A percentile compares a stretch with the other conserved stretches of the same genome.
These are phyloP conservation scores for Tapera naevia DNA, from an alignment of 2,797 vertebrate genomes.

Conservation along the genomic window DNA sequence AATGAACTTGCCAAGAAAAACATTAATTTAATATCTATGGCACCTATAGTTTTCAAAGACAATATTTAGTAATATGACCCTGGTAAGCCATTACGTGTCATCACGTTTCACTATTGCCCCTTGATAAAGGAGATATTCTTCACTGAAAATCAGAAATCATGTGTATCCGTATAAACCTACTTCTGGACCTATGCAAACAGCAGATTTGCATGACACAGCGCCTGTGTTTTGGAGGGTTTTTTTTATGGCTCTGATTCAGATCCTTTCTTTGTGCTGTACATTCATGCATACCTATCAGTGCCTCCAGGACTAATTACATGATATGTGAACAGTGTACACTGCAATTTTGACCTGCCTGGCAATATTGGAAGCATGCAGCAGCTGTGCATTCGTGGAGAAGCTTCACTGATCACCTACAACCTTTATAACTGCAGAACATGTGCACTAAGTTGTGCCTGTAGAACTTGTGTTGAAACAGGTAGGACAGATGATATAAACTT, in stretches of 20 bases:
- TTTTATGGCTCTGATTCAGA: not conserved
- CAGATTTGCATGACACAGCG: not conserved
- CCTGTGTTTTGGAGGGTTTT: not conserved
- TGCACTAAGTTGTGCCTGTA: not conserved
- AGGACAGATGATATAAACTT: not conserved
- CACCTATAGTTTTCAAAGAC: not conserved
- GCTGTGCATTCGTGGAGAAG: not conserved
- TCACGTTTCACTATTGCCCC: not conserved
- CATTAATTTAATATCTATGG: not conserved
- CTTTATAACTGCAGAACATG: accelerated
- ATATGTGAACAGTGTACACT: not conserved
- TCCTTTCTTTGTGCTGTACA: not conserved
- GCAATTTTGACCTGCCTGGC: not conserved
- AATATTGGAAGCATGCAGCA: accelerated
- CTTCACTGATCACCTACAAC: not conserved
- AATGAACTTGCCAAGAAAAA: not conserved
- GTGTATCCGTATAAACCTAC: not conserved
- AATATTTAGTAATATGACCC: not conserved
- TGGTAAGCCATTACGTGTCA: not conserved
- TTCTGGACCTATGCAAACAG: not conserved
- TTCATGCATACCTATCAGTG: not conserved
- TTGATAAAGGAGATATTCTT: not conserved
- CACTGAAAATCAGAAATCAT: not conserved
- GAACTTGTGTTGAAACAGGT: not conserved
- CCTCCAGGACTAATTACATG: not conserved